phyloP scores from a whole-genome alignment of 2,113 vertebrate species.

The Solenodon paradoxus region DNA sequence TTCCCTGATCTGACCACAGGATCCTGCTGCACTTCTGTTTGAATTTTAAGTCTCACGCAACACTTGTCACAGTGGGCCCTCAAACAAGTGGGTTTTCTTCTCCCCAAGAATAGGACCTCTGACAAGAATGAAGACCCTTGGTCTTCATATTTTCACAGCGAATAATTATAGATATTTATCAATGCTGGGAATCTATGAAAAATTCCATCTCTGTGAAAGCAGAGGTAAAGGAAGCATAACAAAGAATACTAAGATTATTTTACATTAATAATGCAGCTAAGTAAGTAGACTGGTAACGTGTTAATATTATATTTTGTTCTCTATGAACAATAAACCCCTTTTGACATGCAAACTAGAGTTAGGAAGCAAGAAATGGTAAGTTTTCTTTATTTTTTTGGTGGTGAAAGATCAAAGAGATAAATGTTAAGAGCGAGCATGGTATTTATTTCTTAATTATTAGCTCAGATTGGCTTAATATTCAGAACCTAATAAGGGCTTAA shows the following conservation, averaged over 20 bases:
- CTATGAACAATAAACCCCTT: neutral
- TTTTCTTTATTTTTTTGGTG: neutral
- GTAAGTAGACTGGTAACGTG: neutral
- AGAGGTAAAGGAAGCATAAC: neutral
- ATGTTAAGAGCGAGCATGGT: neutral
- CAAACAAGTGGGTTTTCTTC: neutral
- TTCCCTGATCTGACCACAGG: neutral
- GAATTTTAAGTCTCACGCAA: neutral
- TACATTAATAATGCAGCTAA: neutral
- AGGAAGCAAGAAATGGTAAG: neutral
- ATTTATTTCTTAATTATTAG: neutral
- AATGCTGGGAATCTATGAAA: neutral
- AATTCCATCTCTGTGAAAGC: neutral
- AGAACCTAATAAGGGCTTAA: fast-evolving
- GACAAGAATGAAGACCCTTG: neutral
- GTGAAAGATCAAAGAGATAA: neutral
- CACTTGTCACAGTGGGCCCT: neutral
- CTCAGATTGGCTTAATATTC: neutral
- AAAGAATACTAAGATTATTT: neutral
- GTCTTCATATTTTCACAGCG: neutral
- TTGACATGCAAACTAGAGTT: neutral
- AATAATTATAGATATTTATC: neutral
- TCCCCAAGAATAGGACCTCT: neutral
- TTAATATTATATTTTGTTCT: neutral
- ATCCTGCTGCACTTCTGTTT: neutral